phyloP scores from a whole-genome alignment of 2,888 invertebrate species.

The Acholoe squamosa region DNA sequence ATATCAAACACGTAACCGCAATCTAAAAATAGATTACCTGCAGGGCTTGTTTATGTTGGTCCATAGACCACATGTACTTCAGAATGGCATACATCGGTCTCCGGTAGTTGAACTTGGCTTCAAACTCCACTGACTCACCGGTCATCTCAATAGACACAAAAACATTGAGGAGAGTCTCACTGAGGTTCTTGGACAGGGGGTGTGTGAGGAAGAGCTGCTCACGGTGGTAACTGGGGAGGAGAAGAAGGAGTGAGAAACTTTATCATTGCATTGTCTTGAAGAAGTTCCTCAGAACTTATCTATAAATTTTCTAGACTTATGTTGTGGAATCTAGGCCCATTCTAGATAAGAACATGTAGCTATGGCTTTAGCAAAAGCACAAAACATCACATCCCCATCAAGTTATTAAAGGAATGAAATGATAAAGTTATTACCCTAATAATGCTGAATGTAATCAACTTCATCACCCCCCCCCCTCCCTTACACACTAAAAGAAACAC shows the following conservation, averaged over 20 bases:
- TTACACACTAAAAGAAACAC: not conserved
- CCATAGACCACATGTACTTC: constrained; percentile 94
- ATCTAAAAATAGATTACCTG: constrained; percentile 84
- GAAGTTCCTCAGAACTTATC: no score
- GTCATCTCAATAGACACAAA: constrained; percentile 99
- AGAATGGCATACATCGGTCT: constrained; percentile 97
- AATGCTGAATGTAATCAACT: no score
- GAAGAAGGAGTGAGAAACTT: no score
- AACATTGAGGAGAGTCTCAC: constrained; percentile 91
- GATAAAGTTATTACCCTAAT: no score
- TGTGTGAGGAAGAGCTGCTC: constrained; percentile 90
- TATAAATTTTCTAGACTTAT: no score
- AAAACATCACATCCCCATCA: no score
- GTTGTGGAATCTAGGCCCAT: no score
- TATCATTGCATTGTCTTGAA: no score
- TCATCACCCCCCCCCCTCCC: no score
- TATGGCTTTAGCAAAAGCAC: no score
- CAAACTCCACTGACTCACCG: constrained; percentile 96
- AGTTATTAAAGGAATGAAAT: no score
- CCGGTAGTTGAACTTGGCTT: constrained; percentile 98
- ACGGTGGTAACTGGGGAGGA: constrained; percentile 72
- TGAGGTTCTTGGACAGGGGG: constrained; percentile 87
- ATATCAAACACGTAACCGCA: not conserved
- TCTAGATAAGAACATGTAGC: no score
- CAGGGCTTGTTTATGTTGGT: constrained; percentile 90